Percentiles rank a stretch among this genome's conserved stretches.
Evolutionary conservation across 2,113 vertebrate genomes (phyloP).

Genomic region (Polypterus bichir): DNA sequence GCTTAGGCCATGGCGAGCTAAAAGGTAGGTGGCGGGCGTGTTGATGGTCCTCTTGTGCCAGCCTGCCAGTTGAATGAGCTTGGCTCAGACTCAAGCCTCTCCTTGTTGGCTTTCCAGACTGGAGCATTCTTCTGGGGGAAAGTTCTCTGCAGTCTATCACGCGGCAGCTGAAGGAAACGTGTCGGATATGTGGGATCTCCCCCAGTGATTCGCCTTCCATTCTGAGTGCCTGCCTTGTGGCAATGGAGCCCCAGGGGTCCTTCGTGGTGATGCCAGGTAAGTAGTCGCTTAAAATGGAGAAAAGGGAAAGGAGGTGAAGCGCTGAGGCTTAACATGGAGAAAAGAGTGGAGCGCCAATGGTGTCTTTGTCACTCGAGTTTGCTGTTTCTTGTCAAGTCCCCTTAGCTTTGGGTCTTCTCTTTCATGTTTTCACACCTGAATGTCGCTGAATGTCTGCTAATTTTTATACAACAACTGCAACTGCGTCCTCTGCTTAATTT

Average conservation of each 20-base stretch:
- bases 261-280: conserved; percentile 93
- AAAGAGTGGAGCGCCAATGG: too few relatives aligned
- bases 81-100: not conserved
- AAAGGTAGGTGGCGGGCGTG: conserved; percentile 56
- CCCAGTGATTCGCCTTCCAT: conserved; percentile 81
- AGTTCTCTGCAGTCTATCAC: conserved; percentile 89
- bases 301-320: too few relatives aligned
- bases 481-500: too few relatives aligned
- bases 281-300: not conserved
- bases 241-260: conserved; percentile 94
- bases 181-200: conserved; percentile 88
- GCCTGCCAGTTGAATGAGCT: too few relatives aligned
- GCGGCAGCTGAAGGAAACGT: conserved; percentile 83
- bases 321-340: too few relatives aligned
- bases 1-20: conserved; percentile 83
- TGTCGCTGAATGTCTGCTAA: too few relatives aligned
- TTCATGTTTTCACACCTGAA: too few relatives aligned
- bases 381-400: conserved; percentile 2
- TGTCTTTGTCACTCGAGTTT: too few relatives aligned
- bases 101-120: conserved; percentile 53
- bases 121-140: conserved; percentile 89
- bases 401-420: not conserved
- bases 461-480: too few relatives aligned
- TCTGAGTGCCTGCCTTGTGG: conserved; percentile 93
- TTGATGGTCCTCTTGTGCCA: too few relatives aligned